Evolutionary conservation across 2,888 invertebrate species (phyloP).

Genomic region (Luperina testacea): DNA sequence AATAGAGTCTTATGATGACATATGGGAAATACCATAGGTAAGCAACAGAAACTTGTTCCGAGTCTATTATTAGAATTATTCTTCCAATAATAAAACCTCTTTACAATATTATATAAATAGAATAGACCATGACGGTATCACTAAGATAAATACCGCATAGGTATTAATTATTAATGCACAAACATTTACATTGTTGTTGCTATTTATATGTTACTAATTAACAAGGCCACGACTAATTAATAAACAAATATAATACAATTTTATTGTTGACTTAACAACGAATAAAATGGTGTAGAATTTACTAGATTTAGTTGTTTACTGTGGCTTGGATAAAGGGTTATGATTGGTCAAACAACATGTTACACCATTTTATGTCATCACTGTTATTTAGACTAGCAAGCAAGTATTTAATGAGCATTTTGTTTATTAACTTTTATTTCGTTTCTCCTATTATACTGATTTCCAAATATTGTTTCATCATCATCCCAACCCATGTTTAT

Average conservation of each 20-base stretch:
- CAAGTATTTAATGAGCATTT: neutral
- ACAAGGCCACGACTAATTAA: constrained; percentile 55
- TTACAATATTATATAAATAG: neutral
- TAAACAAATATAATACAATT: constrained; percentile 41
- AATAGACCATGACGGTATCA: constrained; percentile 14
- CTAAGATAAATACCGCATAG: constrained; percentile 14
- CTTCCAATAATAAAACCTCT: constrained; percentile 2
- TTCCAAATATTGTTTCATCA: neutral
- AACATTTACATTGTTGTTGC: constrained; percentile 43
- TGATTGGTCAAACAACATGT: constrained; percentile 1
- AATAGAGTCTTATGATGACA: neutral
- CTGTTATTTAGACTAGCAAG: neutral
- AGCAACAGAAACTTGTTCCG: neutral
- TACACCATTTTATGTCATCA: neutral
- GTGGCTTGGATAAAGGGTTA: constrained; percentile 1
- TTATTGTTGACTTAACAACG: constrained; percentile 47
- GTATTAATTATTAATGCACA: constrained; percentile 33
- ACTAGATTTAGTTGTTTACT: constrained; percentile 21
- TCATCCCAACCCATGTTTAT: too few relatives aligned
- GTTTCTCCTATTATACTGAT: neutral
- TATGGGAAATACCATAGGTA: neutral
- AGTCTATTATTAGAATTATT: neutral
- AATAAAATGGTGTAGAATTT: constrained; percentile 15
- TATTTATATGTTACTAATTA: constrained; percentile 57
- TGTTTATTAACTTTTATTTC: neutral